These are phyloP conservation scores for Numenius arquata DNA, from an alignment of 2,113 vertebrate species.

Conservation along the genomic window DNA sequence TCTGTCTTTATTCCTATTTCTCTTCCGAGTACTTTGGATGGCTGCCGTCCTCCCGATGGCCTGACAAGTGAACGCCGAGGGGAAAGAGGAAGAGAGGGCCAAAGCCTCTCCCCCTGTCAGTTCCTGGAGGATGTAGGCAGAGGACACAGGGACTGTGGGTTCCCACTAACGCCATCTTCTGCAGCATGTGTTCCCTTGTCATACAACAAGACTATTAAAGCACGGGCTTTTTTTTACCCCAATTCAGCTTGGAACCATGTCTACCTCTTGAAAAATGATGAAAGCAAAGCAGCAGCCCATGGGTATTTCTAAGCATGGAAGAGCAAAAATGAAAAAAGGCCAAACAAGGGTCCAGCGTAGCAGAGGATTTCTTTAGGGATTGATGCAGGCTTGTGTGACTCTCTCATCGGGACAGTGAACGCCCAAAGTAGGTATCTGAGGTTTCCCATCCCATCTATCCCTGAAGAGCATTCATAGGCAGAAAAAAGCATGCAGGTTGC, in stretches of 20 bases:
- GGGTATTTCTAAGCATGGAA: neutral
- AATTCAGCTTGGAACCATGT: neutral
- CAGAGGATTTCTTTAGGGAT: neutral
- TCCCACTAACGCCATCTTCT: neutral
- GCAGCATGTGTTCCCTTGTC: accelerated
- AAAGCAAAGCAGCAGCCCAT: neutral
- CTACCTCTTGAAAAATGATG: neutral
- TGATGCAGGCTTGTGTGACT: neutral
- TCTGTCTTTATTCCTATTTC: neutral
- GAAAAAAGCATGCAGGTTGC: neutral
- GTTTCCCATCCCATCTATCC: neutral
- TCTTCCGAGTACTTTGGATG: slow-evolving; percentile 12
- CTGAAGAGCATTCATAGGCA: neutral
- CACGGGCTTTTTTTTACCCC: neutral
- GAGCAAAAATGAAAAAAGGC: neutral
- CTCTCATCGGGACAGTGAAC: neutral
- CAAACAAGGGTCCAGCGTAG: neutral
- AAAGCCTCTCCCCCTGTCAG: neutral
- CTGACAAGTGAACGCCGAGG: neutral
- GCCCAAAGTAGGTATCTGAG: neutral
- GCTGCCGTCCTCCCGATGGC: neutral
- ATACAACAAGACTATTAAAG: neutral
- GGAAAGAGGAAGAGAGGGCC: neutral
- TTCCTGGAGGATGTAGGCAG: neutral
- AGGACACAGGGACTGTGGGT: neutral